phyloP scores from a whole-genome alignment of 2,797 vertebrate genomes.

The Myripristis murdjan region DNA sequence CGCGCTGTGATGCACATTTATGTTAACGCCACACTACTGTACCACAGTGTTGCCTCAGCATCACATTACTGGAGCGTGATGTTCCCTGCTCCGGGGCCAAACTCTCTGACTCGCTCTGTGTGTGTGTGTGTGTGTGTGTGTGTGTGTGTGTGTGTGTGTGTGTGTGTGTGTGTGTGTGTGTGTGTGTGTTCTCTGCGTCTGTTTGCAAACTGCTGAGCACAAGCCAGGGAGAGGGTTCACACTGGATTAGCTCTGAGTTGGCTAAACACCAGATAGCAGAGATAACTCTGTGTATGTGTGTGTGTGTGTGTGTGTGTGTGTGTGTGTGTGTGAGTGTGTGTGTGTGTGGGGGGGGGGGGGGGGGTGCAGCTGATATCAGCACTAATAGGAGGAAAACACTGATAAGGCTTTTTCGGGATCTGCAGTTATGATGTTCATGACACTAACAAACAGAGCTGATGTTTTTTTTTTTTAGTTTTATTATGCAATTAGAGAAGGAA shows the following conservation, averaged over 20 bases:
- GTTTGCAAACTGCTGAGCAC: slow-evolving; percentile 84
- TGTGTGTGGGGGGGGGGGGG: slow-evolving; percentile 11
- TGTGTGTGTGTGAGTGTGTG: slow-evolving; percentile 26
- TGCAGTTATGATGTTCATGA: slow-evolving; percentile 63
- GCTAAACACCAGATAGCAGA: slow-evolving; percentile 80
- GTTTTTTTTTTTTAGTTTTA: slow-evolving; percentile 60
- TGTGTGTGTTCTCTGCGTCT: slow-evolving; percentile 72
- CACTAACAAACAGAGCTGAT: slow-evolving; percentile 49
- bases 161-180: too few relatives aligned
- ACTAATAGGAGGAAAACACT: slow-evolving; percentile 72
- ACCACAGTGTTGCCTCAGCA: slow-evolving; percentile 71
- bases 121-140: slow-evolving; percentile 53
- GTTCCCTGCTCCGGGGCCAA: slow-evolving; percentile 80
- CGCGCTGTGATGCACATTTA: slow-evolving; percentile 67
- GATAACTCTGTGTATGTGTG: slow-evolving; percentile 67
- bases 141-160: slow-evolving; percentile 50
- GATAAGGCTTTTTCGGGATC: slow-evolving; percentile 73
- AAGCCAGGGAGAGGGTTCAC: slow-evolving; percentile 79
- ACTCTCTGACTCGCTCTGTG: slow-evolving; percentile 55
- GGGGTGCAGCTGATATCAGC: slow-evolving; percentile 81
- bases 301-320: slow-evolving; percentile 25
- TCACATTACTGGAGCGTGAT: slow-evolving; percentile 86
- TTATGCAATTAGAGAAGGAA: slow-evolving; percentile 46
- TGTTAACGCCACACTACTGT: slow-evolving; percentile 73
- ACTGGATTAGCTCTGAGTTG: slow-evolving; percentile 82